These are phyloP conservation scores for Florisuga fusca DNA, from an alignment of 2,797 vertebrate genomes.

Conservation along the genomic window DNA sequence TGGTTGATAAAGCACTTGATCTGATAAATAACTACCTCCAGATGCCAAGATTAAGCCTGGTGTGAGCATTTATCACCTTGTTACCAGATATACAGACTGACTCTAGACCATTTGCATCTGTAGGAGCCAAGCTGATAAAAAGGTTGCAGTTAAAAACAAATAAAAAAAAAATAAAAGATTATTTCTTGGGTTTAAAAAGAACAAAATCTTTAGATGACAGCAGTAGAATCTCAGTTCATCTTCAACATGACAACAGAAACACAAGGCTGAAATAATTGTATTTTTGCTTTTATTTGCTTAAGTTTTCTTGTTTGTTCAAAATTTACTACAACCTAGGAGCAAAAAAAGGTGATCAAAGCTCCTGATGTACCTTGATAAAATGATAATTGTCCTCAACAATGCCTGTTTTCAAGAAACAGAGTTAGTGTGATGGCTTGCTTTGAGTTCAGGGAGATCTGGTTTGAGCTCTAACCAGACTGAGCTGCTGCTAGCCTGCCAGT, in stretches of 20 bases:
- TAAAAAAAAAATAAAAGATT: background rate
- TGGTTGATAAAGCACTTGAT: background rate
- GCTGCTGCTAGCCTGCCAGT: background rate
- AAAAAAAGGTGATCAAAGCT: background rate
- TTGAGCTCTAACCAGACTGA: background rate
- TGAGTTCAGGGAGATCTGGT: background rate
- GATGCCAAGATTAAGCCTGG: background rate
- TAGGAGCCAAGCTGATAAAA: slow-evolving; percentile 8
- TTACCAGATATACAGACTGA: background rate
- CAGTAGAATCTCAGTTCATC: background rate
- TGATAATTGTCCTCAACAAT: background rate
- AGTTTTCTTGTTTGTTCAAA: background rate
- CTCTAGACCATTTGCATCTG: background rate
- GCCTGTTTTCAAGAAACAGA: background rate
- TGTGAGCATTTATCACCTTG: slow-evolving; percentile 5
- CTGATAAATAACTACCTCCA: background rate
- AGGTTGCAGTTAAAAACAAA: background rate
- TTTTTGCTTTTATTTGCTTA: background rate
- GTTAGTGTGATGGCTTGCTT: background rate
- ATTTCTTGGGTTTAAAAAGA: background rate
- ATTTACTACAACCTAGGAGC: background rate
- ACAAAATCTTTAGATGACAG: background rate
- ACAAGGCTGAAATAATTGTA: background rate
- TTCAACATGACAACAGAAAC: background rate
- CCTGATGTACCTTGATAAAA: background rate